phyloP scores from a whole-genome alignment of 2,113 vertebrate species.

The Damaliscus lunatus region DNA sequence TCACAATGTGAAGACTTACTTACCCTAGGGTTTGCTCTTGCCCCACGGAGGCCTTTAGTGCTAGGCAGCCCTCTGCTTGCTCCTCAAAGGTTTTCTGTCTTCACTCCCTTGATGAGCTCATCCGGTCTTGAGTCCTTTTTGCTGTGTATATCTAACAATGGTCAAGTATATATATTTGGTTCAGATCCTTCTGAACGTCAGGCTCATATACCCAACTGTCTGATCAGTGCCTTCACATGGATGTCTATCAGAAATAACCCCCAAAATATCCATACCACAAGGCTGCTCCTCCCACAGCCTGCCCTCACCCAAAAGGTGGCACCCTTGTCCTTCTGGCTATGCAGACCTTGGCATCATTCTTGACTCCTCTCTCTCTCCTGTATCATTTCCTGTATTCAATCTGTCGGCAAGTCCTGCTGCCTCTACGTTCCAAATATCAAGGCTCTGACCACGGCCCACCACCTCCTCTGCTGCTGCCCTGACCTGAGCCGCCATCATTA shows the following conservation, averaged over 20 bases:
- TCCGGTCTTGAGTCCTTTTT: not conserved
- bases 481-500: accelerated
- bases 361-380: not conserved
- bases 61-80: not conserved
- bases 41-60: accelerated
- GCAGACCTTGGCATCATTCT: not conserved
- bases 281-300: too few relatives aligned
- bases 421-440: accelerated
- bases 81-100: not conserved
- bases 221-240: not conserved
- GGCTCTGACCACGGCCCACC: not conserved
- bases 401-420: not conserved
- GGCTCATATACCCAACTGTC: not conserved
- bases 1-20: accelerated
- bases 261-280: not conserved
- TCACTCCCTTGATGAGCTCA: too few relatives aligned
- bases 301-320: not conserved
- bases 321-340: not conserved
- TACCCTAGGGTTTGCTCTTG: accelerated
- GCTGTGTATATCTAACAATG: not conserved
- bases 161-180: not conserved
- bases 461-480: not conserved
- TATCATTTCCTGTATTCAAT: not conserved
- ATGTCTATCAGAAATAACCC: not conserved
- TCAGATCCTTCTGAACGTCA: not conserved